Percentiles rank a stretch among this genome's conserved stretches.
phyloP scores from a whole-genome alignment of 1,140 invertebrate genomes.

The Drosophila athabasca region DNA sequence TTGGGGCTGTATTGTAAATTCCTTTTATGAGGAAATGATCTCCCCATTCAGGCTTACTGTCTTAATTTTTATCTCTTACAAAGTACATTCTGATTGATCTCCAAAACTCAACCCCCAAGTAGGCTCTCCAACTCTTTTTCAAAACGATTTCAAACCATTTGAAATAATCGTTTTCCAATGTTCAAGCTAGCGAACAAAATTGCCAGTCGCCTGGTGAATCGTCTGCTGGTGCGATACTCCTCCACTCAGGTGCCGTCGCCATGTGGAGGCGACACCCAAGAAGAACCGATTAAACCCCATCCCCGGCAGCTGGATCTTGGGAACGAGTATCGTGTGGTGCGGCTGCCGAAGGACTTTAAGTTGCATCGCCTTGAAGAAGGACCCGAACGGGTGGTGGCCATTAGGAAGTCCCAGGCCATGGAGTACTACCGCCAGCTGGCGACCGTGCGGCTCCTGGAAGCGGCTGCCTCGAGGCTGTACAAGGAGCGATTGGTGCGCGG shows the following conservation, averaged over 20 bases:
- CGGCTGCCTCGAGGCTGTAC: constrained; percentile 94
- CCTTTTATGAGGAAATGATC: too few species aligned
- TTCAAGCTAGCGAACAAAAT: constrained; percentile 9
- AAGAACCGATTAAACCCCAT: background rate
- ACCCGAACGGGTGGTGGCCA: constrained; percentile 89
- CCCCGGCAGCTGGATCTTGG: background rate
- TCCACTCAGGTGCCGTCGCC: constrained; percentile 1
- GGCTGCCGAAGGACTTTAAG: constrained; percentile 88
- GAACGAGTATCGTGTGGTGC: constrained; percentile 15
- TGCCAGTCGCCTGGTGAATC: background rate
- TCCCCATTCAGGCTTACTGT: too few species aligned
- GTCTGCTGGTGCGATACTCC: background rate
- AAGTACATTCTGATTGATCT: too few species aligned
- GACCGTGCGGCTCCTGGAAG: constrained; percentile 94
- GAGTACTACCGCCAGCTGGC: constrained; percentile 91
- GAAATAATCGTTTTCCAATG: too few species aligned
- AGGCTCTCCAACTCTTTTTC: too few species aligned
- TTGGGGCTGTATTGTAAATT: too few species aligned
- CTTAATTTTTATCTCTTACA: too few species aligned
- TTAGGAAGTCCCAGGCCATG: constrained; percentile 91
- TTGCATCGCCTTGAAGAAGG: constrained; percentile 95
- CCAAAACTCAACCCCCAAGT: too few species aligned
- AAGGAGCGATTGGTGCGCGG: constrained; percentile 90
- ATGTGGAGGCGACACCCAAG: background rate
- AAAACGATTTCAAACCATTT: too few species aligned